A percentile compares a stretch with the other conserved stretches of the same genome.
phyloP scores from a whole-genome alignment of 2,797 vertebrate genomes.

The Decapterus maruadsi region DNA sequence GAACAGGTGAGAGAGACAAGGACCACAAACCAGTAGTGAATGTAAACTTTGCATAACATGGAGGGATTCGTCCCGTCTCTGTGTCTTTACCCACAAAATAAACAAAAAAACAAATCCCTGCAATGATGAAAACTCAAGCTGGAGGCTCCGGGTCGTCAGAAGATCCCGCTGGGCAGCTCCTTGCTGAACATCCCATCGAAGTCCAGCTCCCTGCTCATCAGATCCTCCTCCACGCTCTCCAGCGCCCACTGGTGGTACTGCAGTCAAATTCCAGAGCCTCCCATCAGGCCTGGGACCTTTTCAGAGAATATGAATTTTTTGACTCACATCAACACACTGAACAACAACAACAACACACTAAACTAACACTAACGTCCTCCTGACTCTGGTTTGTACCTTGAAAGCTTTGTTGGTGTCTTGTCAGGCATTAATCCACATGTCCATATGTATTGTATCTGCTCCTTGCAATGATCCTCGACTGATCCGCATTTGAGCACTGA shows the following conservation, averaged over 20 bases:
- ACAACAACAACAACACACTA: background rate
- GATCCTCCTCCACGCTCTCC: constrained; percentile 96
- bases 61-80: constrained; percentile 52
- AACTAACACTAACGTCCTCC: background rate
- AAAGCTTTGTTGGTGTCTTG: constrained; percentile 99
- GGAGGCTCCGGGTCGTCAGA: constrained; percentile 83
- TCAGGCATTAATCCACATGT: no score
- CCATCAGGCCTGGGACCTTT: no score
- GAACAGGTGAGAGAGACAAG: constrained; percentile 53
- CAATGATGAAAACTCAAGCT: constrained; percentile 50
- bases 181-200: constrained; percentile 98
- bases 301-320: no score
- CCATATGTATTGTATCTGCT: no score
- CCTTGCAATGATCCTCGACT: constrained; percentile 98
- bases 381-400: constrained; percentile 87
- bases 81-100: constrained; percentile 1
- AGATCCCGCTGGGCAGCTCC: constrained; percentile 96
- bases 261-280: constrained; percentile 97
- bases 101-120: constrained; percentile 54
- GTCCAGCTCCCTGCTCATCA: constrained; percentile 97
- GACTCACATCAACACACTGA: constrained; percentile 9
- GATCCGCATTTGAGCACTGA: constrained; percentile 95
- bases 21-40: constrained; percentile 42
- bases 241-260: constrained; percentile 99
- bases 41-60: constrained; percentile 79